Conservation (phyloP, 2,888 invertebrate genomes). For the Plagodis dolabraria region DNA sequence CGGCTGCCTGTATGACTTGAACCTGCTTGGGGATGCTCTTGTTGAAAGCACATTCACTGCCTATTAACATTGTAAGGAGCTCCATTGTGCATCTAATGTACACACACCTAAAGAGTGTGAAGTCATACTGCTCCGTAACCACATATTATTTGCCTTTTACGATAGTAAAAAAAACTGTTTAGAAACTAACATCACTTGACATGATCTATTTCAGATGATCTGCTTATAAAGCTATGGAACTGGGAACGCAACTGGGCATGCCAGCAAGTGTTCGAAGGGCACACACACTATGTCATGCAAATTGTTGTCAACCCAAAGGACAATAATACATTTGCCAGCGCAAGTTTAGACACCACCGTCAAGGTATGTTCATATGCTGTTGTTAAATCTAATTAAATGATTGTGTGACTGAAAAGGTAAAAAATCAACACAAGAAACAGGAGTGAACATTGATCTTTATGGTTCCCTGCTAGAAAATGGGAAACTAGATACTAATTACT, state of each 20-base stretch:
- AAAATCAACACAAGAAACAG: too few relatives aligned
- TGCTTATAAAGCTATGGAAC: slow-evolving; percentile 99
- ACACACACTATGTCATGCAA: slow-evolving; percentile 99
- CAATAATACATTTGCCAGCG: slow-evolving; percentile 99
- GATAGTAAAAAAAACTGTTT: neutral
- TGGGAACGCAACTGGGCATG: slow-evolving; percentile 99
- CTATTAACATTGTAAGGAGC: too few relatives aligned
- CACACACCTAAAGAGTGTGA: too few relatives aligned
- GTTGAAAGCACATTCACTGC: too few relatives aligned
- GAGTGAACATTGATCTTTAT: too few relatives aligned
- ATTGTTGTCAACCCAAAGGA: slow-evolving; percentile 99
- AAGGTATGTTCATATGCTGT: slow-evolving; percentile 82
- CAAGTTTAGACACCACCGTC: slow-evolving; percentile 98
- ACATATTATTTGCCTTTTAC: too few relatives aligned
- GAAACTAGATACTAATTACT: too few relatives aligned
- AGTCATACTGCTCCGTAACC: too few relatives aligned
- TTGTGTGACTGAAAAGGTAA: neutral
- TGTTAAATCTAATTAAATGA: neutral
- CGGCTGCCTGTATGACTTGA: too few relatives aligned
- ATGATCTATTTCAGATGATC: slow-evolving; percentile 90
- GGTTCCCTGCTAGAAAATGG: too few relatives aligned
- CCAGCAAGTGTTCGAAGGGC: slow-evolving; percentile 99
- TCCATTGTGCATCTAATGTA: too few relatives aligned
- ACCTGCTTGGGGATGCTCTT: too few relatives aligned
- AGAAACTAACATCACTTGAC: neutral